Base-by-base conservation (phyloP, 2,113 vertebrate genomes). In the Oryzias woworae region DNA sequence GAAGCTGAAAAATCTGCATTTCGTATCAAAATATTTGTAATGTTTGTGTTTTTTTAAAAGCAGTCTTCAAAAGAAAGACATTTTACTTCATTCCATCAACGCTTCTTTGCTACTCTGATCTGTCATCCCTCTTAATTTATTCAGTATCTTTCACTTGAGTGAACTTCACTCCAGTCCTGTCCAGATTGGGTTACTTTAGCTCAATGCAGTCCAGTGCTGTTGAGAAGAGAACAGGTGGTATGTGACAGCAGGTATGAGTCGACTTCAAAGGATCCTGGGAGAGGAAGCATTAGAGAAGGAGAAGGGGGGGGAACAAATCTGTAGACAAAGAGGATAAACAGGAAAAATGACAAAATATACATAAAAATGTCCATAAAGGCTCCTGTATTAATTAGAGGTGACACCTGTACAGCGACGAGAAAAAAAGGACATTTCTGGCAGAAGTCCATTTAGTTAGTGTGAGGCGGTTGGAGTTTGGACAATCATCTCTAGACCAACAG, bases 141-240 rank as follows among this genome's bases (percentile, higher is more conserved):
- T 47, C 53, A 14, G 48, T 57, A 46, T 45, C 13, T 3, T 14
- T 64, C 58, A 48, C 28, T 57, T 64, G 14, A 41, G 72, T 66
- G 31, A 49, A 22, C 41, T 49, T 73, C 28, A 18, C 43, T 55
- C 49, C 62, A 10, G 54, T 63, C 55, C 24, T 20, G 36, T 68
- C 66, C 52, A 61, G 31, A 36, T 60, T 69, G 23, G 46, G 7
- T 1, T 56, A 28, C 53, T 76, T 79, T 53, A 57, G 66, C 69
- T 62, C 49, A 80, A 75, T 82, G 65, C 42, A 8, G 78, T 71
- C 58, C 69, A 69, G 71, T 82, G 77, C 71, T 52, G 63, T 73
- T 75, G 85, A 75, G 76, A 74, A 50, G 67, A 68, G 80, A 87
- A 85, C 88, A 89, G 88, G 86, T 89, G 88, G 86, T 78, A 82